Base-by-base conservation (phyloP, 2,113 vertebrate genomes). In the Halcyon malimbica region DNA sequence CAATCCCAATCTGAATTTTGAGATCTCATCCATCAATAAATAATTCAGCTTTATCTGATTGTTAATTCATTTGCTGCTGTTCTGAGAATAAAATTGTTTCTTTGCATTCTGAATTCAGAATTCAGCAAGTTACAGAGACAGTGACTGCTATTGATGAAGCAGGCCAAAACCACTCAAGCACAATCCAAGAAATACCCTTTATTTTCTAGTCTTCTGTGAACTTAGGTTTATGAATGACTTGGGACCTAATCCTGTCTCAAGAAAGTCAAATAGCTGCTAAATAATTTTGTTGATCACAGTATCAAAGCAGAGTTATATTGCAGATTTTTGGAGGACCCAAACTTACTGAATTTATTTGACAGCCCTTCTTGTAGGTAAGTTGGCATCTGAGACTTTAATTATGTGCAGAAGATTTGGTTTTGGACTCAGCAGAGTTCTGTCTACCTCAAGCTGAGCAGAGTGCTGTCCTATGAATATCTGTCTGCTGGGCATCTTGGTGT, bases 301-400 rank as follows among this genome's bases (percentile, higher is more conserved):
- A 35, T 65, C 24, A 44, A 67, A 81, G 41, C 31, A 75, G 84
- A 89, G 29, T 51, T 90, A 50, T 16, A n/a, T 1, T 68, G 37
- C 53, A 80, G 48, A 54, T 46, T 48, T 82, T 85, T 26, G 37
- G 46, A 83, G 46, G 19, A 88, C 9, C 1, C 26, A 65, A 25
- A 44, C n/a, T 92, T 50, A 57, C 1, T 46, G 44, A 78, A 60
- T 17, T 8, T 33, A 56, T 78, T 44, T 0, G 3, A 26, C 51
- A 35, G 31, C 18, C 15, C 26, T 69, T 81, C 31, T 18, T 83
- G 26, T 41, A 60, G n/a, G 3, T 35, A 73, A 54, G 13, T 17
- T 86, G 70, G 37, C 25, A 82, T 5, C 5, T 0, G 0, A 10
- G 39, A 50, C 11, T 48, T 57, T 51, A 63, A 15, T 53, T 1